These are phyloP conservation scores for Tringa solitaria DNA, from an alignment of 2,113 vertebrate genomes.

Conservation along the genomic window DNA sequence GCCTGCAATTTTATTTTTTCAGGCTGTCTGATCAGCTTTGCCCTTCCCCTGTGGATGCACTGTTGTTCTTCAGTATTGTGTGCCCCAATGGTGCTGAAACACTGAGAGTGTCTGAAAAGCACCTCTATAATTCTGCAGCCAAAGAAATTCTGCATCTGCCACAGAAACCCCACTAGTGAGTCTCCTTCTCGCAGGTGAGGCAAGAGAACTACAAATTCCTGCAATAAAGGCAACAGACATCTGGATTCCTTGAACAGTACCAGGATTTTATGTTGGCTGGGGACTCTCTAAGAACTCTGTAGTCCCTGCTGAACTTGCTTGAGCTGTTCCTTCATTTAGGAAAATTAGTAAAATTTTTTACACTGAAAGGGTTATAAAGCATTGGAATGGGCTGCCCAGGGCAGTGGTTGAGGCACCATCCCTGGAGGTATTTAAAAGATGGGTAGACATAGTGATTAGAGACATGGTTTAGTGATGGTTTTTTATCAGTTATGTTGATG, in stretches of 20 bases:
- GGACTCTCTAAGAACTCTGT: background rate
- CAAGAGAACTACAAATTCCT: background rate
- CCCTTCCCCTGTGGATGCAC: background rate
- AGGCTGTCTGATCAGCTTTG: background rate
- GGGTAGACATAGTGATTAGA: no score
- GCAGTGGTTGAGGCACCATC: no score
- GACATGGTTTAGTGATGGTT: no score
- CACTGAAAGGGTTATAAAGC: no score
- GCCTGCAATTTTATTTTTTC: background rate
- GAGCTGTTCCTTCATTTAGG: background rate
- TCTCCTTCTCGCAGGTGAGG: background rate
- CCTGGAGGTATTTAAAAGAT: no score
- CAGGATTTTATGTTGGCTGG: background rate
- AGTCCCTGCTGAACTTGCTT: background rate
- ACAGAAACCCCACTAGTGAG: background rate
- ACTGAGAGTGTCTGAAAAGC: background rate
- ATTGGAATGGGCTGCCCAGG: no score
- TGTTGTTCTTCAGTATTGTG: background rate
- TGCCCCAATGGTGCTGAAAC: background rate
- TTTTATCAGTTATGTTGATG: no score
- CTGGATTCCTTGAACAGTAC: background rate
- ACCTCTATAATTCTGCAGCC: background rate
- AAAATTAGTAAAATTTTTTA: no score
- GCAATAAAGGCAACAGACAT: background rate
- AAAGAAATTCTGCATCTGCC: background rate